phyloP scores from a whole-genome alignment of 2,888 invertebrate genomes.

The Cephus sareptanus region DNA sequence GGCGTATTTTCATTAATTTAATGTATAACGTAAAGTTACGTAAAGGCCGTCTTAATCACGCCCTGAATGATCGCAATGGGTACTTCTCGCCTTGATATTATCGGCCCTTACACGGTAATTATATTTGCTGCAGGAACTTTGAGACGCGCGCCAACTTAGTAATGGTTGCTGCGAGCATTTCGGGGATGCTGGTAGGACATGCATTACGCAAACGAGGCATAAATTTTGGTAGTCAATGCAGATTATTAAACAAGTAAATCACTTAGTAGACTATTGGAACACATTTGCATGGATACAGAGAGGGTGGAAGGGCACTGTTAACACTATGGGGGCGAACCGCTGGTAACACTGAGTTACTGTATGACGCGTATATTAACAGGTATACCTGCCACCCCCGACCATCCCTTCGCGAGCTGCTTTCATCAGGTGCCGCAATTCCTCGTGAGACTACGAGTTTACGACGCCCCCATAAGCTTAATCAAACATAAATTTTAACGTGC shows the following conservation, averaged over 20 bases:
- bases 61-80: too few species aligned
- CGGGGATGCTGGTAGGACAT: slow-evolving; percentile 19
- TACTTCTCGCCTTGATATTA: too few species aligned
- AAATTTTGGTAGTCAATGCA: slow-evolving; percentile 47
- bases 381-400: slow-evolving; percentile 1
- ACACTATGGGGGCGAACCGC: neutral
- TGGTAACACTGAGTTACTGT: slow-evolving; percentile 1
- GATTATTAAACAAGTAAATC: slow-evolving; percentile 53
- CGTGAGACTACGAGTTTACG: slow-evolving; percentile 1
- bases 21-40: too few species aligned
- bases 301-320: neutral
- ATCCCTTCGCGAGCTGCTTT: neutral
- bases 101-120: too few species aligned
- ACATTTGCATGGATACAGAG: slow-evolving; percentile 28
- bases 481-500: slow-evolving; percentile 13
- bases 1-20: too few species aligned
- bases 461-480: slow-evolving; percentile 16
- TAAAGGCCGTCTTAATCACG: too few species aligned
- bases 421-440: neutral
- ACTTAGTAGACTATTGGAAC: slow-evolving; percentile 34
- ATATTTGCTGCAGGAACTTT: too few species aligned
- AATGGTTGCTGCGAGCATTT: too few species aligned
- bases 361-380: neutral
- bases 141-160: too few species aligned
- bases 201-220: slow-evolving; percentile 49